These are phyloP conservation scores for Cephus pygmeus DNA, from an alignment of 2,888 invertebrate genomes.

Conservation along the genomic window DNA sequence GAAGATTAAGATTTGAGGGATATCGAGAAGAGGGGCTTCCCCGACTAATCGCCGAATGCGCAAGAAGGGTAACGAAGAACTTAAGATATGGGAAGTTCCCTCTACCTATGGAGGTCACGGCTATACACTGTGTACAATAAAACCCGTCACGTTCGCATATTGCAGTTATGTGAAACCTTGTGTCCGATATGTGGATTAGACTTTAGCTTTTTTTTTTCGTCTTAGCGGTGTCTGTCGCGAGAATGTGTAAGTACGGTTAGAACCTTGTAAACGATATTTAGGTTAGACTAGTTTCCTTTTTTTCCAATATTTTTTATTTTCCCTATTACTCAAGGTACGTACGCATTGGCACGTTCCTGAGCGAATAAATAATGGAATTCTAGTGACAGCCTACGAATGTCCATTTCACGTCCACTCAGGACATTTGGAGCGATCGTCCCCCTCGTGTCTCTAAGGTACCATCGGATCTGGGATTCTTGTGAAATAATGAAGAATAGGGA, in stretches of 20 bases:
- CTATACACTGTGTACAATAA: background rate
- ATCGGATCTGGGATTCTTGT: background rate
- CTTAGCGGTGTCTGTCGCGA: background rate
- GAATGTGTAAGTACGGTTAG: background rate
- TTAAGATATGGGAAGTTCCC: background rate
- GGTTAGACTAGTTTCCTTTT: background rate
- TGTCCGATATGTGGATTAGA: background rate
- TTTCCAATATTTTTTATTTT: background rate
- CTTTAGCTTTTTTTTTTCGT: background rate
- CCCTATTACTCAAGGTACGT: background rate
- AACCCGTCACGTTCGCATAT: background rate
- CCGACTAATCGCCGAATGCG: background rate
- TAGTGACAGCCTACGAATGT: background rate
- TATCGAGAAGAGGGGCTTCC: no score
- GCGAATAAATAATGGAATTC: background rate
- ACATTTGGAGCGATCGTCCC: background rate
- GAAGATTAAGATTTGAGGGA: background rate
- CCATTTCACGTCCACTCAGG: background rate
- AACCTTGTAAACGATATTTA: conserved; percentile 9
- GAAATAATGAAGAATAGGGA: background rate
- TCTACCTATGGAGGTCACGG: background rate
- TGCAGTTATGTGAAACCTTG: background rate
- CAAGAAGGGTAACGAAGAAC: background rate
- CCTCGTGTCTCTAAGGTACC: background rate
- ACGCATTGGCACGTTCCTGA: background rate